Percentiles rank a stretch among this genome's conserved stretches.
These are phyloP conservation scores for Camponotus floridanus DNA, from an alignment of 1,140 invertebrate genomes.

Conservation along the genomic window DNA sequence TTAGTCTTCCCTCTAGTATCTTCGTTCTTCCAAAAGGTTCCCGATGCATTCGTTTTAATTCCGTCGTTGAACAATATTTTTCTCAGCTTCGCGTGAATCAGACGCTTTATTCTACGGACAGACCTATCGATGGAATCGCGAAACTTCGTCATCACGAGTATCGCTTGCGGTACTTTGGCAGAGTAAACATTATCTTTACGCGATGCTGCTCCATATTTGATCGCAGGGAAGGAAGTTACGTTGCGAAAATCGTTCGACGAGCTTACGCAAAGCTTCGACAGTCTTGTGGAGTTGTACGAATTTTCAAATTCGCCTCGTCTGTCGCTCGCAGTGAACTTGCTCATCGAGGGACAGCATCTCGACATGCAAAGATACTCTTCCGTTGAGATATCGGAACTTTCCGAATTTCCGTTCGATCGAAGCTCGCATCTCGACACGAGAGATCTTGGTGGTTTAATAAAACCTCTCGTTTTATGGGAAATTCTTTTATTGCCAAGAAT, in stretches of 20 bases:
- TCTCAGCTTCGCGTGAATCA: constrained; percentile 68
- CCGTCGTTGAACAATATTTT: constrained; percentile 54
- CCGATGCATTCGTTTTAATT: constrained; percentile 23
- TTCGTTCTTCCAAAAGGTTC: constrained; percentile 38
- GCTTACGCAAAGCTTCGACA: background rate
- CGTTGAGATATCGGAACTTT: background rate
- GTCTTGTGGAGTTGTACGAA: background rate
- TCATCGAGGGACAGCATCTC: background rate
- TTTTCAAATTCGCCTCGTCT: background rate
- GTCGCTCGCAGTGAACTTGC: background rate
- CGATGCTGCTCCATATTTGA: background rate
- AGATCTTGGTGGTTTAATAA: background rate
- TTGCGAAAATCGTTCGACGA: background rate
- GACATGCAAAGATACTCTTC: background rate
- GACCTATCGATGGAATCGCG: constrained; percentile 46
- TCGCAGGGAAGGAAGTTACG: constrained; percentile 7
- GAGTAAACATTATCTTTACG: background rate
- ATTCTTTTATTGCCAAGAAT: background rate
- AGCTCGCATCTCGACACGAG: background rate
- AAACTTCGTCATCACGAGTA: constrained; percentile 8
- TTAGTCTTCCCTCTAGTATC: background rate
- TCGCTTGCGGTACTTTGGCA: background rate
- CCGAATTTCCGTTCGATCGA: background rate
- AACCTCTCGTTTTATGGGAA: background rate
- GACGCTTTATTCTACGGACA: constrained; percentile 64